phyloP scores from a whole-genome alignment of 2,113 vertebrate species.

The Catharus bicknelli region DNA sequence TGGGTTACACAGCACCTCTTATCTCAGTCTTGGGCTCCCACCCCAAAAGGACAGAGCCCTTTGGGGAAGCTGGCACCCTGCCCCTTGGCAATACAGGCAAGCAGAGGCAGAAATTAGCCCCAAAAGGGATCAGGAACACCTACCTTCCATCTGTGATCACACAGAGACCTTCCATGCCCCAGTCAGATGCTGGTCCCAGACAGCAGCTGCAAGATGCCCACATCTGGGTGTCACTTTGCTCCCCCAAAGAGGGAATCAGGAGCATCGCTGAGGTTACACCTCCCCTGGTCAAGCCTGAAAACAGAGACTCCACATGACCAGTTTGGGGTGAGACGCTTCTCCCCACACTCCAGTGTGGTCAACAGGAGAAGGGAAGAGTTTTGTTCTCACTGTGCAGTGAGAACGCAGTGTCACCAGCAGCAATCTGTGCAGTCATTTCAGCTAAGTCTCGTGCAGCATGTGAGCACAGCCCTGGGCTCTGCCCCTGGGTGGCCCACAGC shows the following conservation, averaged over 20 bases:
- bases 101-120: background rate
- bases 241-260: background rate
- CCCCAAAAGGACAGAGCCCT: background rate
- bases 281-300: background rate
- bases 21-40: background rate
- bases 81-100: background rate
- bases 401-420: background rate
- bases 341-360: accelerated
- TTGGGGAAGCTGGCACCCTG: background rate
- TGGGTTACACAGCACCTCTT: background rate
- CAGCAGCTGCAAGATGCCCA: background rate
- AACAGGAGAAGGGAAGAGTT: background rate
- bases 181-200: background rate
- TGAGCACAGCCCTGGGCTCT: background rate
- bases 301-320: background rate
- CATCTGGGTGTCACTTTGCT: background rate
- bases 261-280: accelerated
- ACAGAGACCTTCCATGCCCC: background rate
- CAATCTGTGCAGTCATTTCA: accelerated
- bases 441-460: background rate
- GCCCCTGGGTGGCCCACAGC: background rate
- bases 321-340: background rate
- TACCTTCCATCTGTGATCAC: background rate
- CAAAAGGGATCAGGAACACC: background rate
- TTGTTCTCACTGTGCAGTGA: accelerated